Percentiles rank a stretch among this genome's conserved stretches.
phyloP scores from a whole-genome alignment of 1,140 invertebrate species.

The Drosophila simulans region DNA sequence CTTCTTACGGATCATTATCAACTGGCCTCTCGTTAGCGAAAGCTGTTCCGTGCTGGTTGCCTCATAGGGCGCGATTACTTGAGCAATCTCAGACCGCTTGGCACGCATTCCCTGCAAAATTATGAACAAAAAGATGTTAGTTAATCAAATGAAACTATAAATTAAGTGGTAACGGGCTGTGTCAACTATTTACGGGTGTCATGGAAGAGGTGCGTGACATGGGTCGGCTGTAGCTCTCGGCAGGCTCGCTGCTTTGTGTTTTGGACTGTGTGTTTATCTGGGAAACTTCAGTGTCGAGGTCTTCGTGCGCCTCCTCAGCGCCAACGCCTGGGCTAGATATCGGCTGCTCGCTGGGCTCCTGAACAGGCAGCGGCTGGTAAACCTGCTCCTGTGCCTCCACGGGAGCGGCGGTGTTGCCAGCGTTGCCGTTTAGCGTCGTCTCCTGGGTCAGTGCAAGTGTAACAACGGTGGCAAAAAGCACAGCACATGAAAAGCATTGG shows the following conservation, averaged over 20 bases:
- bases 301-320: conserved; percentile 80
- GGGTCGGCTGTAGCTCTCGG: conserved; percentile 83
- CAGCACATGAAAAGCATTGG: conserved; percentile 78
- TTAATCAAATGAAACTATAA: conserved; percentile 1
- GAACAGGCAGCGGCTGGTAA: conserved; percentile 21
- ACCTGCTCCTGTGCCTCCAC: conserved; percentile 33
- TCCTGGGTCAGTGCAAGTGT: conserved; percentile 61
- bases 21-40: conserved; percentile 94
- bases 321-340: conserved; percentile 26
- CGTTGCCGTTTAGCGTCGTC: conserved; percentile 62
- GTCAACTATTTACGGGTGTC: conserved; percentile 84
- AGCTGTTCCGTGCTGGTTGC: conserved; percentile 96
- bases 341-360: conserved; percentile 34
- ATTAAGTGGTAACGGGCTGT: conserved; percentile 23
- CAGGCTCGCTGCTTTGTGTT: conserved; percentile 77
- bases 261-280: conserved; percentile 84
- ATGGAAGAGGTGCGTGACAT: conserved; percentile 85
- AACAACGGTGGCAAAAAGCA: conserved; percentile 52
- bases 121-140: neutral
- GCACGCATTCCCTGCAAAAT: conserved; percentile 85
- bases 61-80: conserved; percentile 94
- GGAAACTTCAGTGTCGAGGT: conserved; percentile 84
- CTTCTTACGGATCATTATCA: conserved; percentile 98
- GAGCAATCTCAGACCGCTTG: conserved; percentile 94
- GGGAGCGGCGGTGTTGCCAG: conserved; percentile 46